Conservation (phyloP, 2,113 vertebrate genomes). For the Phocoena phocoena region DNA sequence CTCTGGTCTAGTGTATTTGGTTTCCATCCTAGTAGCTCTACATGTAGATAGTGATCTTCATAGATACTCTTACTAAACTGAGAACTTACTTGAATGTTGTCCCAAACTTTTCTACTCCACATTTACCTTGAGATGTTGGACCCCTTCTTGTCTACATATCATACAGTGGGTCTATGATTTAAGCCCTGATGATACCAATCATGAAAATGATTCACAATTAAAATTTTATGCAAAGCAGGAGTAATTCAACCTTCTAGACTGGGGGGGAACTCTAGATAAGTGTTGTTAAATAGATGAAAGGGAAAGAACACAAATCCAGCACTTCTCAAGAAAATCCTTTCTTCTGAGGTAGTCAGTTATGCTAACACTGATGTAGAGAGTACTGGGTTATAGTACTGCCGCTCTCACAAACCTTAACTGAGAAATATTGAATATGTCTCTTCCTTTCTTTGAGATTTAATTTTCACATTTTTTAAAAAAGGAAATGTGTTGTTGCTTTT, state of each 20-base stretch:
- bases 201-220: slow-evolving; percentile 4
- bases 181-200: background rate
- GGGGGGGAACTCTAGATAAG: background rate
- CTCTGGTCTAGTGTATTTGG: background rate
- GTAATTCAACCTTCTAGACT: background rate
- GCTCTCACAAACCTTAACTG: background rate
- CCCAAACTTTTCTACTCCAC: background rate
- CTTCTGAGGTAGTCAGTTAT: background rate
- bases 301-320: background rate
- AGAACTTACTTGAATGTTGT: background rate
- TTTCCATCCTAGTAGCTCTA: background rate
- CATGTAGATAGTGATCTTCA: background rate
- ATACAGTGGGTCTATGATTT: background rate
- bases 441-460: background rate
- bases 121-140: background rate
- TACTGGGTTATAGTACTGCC: background rate
- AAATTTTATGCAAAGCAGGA: background rate
- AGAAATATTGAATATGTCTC: background rate
- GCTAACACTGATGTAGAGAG: background rate
- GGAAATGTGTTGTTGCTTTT: background rate
- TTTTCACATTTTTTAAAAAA: background rate
- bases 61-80: background rate
- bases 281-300: background rate
- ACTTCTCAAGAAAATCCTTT: background rate
- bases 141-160: background rate